Evolutionary conservation across 2,113 vertebrate species (phyloP).

Genomic region (Hyaena hyaena): DNA sequence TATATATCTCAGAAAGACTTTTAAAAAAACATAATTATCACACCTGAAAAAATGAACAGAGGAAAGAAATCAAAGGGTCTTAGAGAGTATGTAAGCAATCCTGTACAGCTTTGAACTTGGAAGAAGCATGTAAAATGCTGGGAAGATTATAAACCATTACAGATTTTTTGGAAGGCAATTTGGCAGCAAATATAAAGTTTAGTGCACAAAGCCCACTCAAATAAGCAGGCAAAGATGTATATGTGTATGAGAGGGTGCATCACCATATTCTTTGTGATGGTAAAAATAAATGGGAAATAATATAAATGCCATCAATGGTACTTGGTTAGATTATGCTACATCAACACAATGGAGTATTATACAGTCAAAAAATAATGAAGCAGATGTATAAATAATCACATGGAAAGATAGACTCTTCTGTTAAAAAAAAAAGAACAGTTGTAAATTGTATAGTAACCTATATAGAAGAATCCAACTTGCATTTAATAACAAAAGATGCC

Average conservation of each 20-base stretch:
- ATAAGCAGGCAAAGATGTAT: background rate
- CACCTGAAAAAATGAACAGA: constrained; percentile 7
- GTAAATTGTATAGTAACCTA: background rate
- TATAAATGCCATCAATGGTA: background rate
- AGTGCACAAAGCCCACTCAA: background rate
- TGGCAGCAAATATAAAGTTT: constrained; percentile 44
- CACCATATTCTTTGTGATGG: background rate
- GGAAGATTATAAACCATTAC: constrained; percentile 12
- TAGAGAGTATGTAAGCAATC: background rate
- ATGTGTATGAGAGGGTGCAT: background rate
- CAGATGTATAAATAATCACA: background rate
- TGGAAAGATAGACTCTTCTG: background rate
- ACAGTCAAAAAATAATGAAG: constrained; percentile 43
- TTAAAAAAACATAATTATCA: background rate
- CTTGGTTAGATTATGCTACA: constrained; percentile 20
- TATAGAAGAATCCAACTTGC: background rate
- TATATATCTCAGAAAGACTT: constrained; percentile 28
- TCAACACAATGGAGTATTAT: background rate
- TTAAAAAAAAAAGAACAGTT: background rate
- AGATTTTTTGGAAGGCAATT: constrained; percentile 47
- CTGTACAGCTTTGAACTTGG: background rate
- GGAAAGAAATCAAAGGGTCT: constrained; percentile 34
- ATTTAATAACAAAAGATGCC: background rate
- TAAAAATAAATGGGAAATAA: background rate
- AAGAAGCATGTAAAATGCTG: constrained; percentile 14